A percentile compares a stretch with the other conserved stretches of the same genome.
These are phyloP conservation scores for Neodiprion virginianus DNA, from an alignment of 1,140 invertebrate species.

Conservation along the genomic window DNA sequence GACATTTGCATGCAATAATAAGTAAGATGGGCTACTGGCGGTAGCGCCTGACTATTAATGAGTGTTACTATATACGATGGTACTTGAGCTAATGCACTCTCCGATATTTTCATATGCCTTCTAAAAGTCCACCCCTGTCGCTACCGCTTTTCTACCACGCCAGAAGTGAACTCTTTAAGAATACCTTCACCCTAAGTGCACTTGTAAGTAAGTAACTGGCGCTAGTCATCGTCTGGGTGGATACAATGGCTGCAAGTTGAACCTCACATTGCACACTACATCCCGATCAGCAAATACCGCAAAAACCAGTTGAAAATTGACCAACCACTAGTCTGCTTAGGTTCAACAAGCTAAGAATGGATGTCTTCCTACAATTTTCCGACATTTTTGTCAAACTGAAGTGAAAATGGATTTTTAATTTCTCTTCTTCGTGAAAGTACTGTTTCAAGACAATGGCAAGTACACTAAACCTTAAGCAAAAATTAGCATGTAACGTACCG, in stretches of 20 bases:
- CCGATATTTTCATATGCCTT: conserved; percentile 3
- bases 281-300: conserved; percentile 8
- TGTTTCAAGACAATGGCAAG: too few relatives aligned
- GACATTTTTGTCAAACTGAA: not conserved
- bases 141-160: not conserved
- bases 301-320: not conserved
- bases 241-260: too few relatives aligned
- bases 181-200: not conserved
- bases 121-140: not conserved
- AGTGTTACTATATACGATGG: conserved; percentile 1
- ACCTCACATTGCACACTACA: not conserved
- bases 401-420: too few relatives aligned
- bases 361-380: not conserved
- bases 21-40: conserved; percentile 1
- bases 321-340: conserved; percentile 10
- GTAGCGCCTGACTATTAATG: not conserved
- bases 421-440: too few relatives aligned
- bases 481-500: not conserved
- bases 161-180: conserved; percentile 7
- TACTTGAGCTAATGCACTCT: not conserved
- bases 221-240: too few relatives aligned
- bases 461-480: not conserved
- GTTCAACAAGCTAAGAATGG: too few relatives aligned
- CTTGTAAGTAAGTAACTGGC: not conserved
- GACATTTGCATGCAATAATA: conserved; percentile 3